Conservation (phyloP, 2,888 invertebrate genomes). For the Aromia moschata region DNA sequence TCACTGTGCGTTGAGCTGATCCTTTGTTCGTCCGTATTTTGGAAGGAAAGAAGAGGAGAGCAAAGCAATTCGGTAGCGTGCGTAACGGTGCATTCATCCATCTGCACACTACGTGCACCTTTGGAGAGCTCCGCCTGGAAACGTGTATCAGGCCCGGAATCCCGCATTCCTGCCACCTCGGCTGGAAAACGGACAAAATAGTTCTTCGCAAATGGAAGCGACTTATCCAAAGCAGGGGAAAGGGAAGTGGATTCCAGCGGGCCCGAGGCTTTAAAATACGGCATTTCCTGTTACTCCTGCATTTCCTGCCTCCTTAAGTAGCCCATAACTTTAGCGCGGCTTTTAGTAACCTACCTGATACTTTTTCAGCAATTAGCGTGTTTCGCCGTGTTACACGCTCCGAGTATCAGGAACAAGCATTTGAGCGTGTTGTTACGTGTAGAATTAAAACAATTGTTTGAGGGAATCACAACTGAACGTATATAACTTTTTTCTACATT, state of each 20-base stretch:
- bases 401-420: too few relatives aligned
- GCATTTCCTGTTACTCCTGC: constrained; percentile 52
- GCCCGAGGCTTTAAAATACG: constrained; percentile 50
- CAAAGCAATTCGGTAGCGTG: neutral
- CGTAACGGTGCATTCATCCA: neutral
- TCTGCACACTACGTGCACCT: constrained; percentile 12
- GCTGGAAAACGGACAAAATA: constrained; percentile 34
- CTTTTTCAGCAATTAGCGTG: too few relatives aligned
- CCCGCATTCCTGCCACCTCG: constrained; percentile 28
- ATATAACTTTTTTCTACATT: too few relatives aligned
- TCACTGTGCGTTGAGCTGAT: too few relatives aligned
- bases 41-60: neutral
- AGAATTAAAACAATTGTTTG: too few relatives aligned
- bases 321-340: constrained; percentile 5
- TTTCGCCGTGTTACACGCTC: too few relatives aligned
- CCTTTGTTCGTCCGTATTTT: neutral
- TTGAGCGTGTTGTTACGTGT: too few relatives aligned
- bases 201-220: constrained; percentile 31
- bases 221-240: constrained; percentile 45
- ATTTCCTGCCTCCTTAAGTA: constrained; percentile 43
- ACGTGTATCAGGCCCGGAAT: constrained; percentile 17
- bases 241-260: constrained; percentile 49
- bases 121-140: constrained; percentile 24
- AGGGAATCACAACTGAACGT: too few relatives aligned
- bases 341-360: neutral